These are phyloP conservation scores for Parelbella ahira DNA, from an alignment of 2,888 invertebrate species.

Conservation along the genomic window DNA sequence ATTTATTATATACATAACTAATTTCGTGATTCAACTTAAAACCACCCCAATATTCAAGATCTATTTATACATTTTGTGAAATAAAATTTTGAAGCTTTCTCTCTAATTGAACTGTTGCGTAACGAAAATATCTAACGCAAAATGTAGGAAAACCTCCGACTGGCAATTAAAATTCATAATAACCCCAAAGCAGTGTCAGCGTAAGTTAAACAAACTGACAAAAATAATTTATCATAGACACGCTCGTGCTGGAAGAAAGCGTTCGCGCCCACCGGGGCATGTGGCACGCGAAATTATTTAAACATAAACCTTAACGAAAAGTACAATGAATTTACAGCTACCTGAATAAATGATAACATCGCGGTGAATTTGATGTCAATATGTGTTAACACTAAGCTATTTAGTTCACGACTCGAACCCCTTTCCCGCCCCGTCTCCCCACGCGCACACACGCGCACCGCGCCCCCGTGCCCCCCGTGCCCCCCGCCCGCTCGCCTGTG, in stretches of 20 bases:
- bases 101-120: not conserved
- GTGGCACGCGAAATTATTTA: constrained; percentile 46
- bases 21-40: too few relatives aligned
- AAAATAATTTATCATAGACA: constrained; percentile 68
- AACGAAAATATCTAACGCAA: constrained; percentile 43
- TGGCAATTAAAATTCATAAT: constrained; percentile 71
- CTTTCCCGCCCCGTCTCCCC: constrained; percentile 48
- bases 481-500: constrained; percentile 41
- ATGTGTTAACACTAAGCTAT: constrained; percentile 81
- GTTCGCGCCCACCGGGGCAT: constrained; percentile 36
- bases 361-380: constrained; percentile 81
- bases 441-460: constrained; percentile 48
- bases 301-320: constrained; percentile 52
- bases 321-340: constrained; percentile 68
- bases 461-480: constrained; percentile 36
- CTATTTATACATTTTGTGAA: too few relatives aligned
- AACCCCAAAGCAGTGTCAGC: constrained; percentile 65
- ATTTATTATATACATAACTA: too few relatives aligned
- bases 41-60: too few relatives aligned
- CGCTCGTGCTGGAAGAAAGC: constrained; percentile 43
- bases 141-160: constrained; percentile 44
- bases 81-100: too few relatives aligned
- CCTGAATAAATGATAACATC: constrained; percentile 80
- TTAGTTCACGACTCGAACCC: constrained; percentile 77
- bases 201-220: constrained; percentile 67